These are phyloP conservation scores for Aurelia aurita complex sp. Pacific DNA, from an alignment of 30 jellyfish, hydroid and myxozoan species.

Conservation along the genomic window DNA sequence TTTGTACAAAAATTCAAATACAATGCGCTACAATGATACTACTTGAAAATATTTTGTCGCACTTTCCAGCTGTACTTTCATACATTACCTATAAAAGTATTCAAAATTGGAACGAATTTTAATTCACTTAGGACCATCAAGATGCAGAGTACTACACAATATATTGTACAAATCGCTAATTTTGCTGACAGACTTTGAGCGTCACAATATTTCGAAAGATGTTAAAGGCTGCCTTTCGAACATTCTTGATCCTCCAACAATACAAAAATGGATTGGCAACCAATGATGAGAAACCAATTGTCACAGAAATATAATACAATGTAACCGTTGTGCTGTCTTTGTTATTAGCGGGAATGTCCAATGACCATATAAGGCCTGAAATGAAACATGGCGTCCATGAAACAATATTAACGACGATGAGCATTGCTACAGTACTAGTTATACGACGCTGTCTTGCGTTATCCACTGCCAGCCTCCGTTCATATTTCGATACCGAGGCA, in stretches of 20 bases:
- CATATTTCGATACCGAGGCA: not conserved
- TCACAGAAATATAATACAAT: constrained; percentile 25
- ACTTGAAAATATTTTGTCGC: too few relatives aligned
- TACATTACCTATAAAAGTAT: too few relatives aligned
- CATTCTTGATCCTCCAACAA: constrained; percentile 47
- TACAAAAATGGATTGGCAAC: constrained; percentile 55
- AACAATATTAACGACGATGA: constrained; percentile 3
- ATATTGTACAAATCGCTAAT: too few relatives aligned
- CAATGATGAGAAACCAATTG: constrained; percentile 48
- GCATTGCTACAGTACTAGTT: constrained; percentile 38
- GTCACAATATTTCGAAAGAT: constrained; percentile 1
- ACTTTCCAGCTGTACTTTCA: too few relatives aligned
- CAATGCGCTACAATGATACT: too few relatives aligned
- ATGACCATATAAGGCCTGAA: constrained; percentile 51
- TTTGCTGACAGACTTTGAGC: too few relatives aligned
- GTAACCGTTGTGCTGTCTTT: constrained; percentile 12
- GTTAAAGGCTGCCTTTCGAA: constrained; percentile 46
- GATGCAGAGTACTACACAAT: too few relatives aligned
- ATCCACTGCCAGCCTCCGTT: constrained; percentile 6
- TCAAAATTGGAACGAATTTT: too few relatives aligned
- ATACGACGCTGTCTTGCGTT: constrained; percentile 43
- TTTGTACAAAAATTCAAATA: too few relatives aligned
- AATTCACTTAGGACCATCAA: too few relatives aligned
- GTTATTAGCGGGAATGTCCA: constrained; percentile 25
- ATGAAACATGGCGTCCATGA: constrained; percentile 58